Percentiles rank a stretch among this genome's conserved stretches.
These are phyloP conservation scores for Gavialis gangeticus DNA, from an alignment of 2,113 vertebrate species.

Conservation along the genomic window DNA sequence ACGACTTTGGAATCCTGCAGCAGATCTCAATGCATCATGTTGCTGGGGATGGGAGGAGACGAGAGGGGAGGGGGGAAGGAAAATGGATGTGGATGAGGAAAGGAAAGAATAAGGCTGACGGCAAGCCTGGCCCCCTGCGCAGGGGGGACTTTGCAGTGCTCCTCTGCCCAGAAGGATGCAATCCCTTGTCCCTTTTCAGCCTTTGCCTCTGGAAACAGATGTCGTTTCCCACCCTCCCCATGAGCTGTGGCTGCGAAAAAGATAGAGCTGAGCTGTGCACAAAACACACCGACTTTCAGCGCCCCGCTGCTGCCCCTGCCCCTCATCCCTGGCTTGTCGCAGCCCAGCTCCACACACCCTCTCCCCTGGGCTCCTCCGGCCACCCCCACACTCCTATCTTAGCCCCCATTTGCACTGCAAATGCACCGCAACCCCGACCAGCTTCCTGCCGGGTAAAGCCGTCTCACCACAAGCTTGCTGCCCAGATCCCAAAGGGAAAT, in stretches of 20 bases:
- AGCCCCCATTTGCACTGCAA: background rate
- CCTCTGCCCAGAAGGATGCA: background rate
- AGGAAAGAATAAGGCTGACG: background rate
- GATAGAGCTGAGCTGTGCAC: background rate
- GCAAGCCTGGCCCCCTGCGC: no score
- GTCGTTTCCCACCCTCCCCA: background rate
- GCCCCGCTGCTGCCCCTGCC: background rate
- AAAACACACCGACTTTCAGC: background rate
- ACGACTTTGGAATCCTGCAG: no score
- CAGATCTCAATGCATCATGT: no score
- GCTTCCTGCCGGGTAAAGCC: background rate
- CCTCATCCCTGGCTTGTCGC: no score
- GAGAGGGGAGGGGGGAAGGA: background rate
- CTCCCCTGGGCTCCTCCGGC: no score
- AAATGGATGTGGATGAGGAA: background rate
- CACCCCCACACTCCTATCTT: background rate
- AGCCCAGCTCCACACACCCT: background rate
- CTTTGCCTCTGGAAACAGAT: background rate
- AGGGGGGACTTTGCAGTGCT: accelerated
- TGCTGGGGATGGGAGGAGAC: background rate
- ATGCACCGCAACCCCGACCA: background rate
- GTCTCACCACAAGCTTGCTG: background rate
- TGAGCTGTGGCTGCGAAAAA: background rate
- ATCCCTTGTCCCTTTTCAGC: background rate
- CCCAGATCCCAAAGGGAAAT: background rate